These are phyloP conservation scores for Stenolophus ochropezus DNA, from an alignment of 2,888 invertebrate species.

Conservation along the genomic window DNA sequence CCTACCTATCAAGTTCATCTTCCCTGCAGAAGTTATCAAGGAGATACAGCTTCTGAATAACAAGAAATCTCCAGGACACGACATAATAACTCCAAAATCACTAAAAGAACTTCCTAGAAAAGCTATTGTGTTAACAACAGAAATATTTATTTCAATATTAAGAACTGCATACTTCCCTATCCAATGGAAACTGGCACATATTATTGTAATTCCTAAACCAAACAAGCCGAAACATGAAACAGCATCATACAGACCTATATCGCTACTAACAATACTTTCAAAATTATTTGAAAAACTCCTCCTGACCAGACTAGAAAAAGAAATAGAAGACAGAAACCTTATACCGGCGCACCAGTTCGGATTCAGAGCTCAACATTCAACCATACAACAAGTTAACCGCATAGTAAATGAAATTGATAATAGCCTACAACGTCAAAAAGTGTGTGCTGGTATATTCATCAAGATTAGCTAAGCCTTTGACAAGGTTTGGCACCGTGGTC, in stretches of 20 bases:
- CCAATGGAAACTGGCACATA: conserved; percentile 63
- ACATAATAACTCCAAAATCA: too few species aligned
- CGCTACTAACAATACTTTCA: neutral
- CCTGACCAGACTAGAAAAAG: conserved; percentile 42
- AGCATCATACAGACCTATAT: conserved; percentile 28
- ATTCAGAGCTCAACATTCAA: conserved; percentile 60
- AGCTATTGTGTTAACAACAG: conserved; percentile 61
- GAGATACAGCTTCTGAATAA: conserved; percentile 57
- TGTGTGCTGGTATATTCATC: conserved; percentile 56
- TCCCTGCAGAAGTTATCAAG: conserved; percentile 25
- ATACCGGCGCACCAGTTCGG: conserved; percentile 62
- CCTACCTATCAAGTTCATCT: conserved; percentile 48
- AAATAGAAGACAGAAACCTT: conserved; percentile 48
- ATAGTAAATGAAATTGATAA: conserved; percentile 50
- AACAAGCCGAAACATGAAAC: conserved; percentile 31
- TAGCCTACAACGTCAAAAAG: conserved; percentile 44
- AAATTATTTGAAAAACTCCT: conserved; percentile 59
- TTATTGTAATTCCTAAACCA: conserved; percentile 57
- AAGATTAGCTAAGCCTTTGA: conserved; percentile 54
- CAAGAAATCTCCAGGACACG: too few species aligned
- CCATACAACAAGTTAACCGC: conserved; percentile 62
- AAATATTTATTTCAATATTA: conserved; percentile 63
- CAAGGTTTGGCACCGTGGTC: too few species aligned
- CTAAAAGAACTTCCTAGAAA: conserved; percentile 63
- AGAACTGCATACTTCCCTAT: conserved; percentile 62